Base-by-base conservation (phyloP, 1,140 invertebrate species). In the Drosophila nannoptera region DNA sequence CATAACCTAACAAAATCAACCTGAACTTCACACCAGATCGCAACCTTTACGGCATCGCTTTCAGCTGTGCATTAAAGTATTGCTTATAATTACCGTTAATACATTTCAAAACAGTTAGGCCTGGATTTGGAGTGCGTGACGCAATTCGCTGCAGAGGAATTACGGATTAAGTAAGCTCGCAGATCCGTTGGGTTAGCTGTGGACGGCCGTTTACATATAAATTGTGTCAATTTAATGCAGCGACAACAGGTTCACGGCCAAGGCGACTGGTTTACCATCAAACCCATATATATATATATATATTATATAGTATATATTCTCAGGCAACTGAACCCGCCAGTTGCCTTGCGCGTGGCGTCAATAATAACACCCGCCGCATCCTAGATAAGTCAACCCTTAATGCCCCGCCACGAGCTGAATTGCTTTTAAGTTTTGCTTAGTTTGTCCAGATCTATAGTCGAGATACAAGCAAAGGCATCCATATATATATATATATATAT, bases 221-320 rank as follows among this genome's bases (percentile, higher is more conserved):
- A 55, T 43, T 55, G 38, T 31, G 38, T 29, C 38, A 42, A 55
- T 55, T 55, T 43, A 29, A 42, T 42, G 14, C 7, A 32, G 53
- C 38, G 38, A 49, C 46, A 55, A 55, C 53, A 55, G 53, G 53
- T 55, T 55, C 38, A 55, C 8, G 54, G 54, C 40, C 54, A 45
- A 56, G 2, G n/a, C 29, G 31, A 45, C 54, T 56, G 38, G 54
- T 56, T 43, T 42, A 42, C 7, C 5, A 38, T n/a, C 14, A 12
- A 8, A 55, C 6, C 6, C 4, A 12, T 9, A 3, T 12, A 49
- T 49, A n/a, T 31, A 45, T 43, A 40, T 1, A 50, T 50, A 9
- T 42, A 32, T 14, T 43, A 2, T 42, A 40, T 31, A 31, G 8
- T n/a, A 45, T 12, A 42, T 42, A 42, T 42, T 42, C n/a, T 1